phyloP scores from a whole-genome alignment of 92 coral and sea anemone species.

The Zoanthus sansibaricus region DNA sequence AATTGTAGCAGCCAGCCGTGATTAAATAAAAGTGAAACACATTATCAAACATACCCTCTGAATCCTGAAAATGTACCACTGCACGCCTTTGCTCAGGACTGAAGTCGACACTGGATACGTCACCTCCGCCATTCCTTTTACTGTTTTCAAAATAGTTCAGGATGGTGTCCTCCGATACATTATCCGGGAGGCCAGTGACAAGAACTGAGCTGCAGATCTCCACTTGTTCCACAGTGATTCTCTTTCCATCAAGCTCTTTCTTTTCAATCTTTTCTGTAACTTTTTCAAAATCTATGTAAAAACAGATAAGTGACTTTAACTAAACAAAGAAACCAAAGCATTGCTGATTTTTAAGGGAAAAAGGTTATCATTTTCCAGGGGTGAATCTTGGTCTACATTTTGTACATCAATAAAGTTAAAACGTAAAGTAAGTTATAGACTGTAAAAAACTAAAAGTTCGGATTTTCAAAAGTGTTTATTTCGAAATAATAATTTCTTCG shows the following conservation, averaged over 20 bases:
- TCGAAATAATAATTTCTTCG: no score
- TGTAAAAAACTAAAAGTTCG: no score
- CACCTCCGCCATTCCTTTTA: conserved; percentile 67
- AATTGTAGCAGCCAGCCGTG: no score
- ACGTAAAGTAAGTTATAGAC: no score
- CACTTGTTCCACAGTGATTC: conserved; percentile 53
- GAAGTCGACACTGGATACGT: conserved; percentile 55
- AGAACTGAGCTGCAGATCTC: conserved; percentile 64
- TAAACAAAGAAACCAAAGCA: neutral
- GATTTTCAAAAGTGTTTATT: no score
- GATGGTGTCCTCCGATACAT: conserved; percentile 56
- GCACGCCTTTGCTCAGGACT: conserved; percentile 45
- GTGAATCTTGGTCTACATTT: no score
- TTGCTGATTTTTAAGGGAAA: neutral
- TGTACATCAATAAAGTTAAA: no score
- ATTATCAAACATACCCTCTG: conserved; percentile 42
- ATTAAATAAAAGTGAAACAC: no score
- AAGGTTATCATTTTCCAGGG: no score
- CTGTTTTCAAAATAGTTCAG: conserved; percentile 63
- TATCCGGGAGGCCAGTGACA: conserved; percentile 60
- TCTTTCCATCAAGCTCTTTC: conserved; percentile 53
- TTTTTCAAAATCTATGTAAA: conserved; percentile 1
- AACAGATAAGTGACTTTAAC: neutral
- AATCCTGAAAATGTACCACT: conserved; percentile 66
- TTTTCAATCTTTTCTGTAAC: conserved; percentile 7